A percentile compares a stretch with the other conserved stretches of the same genome.
phyloP scores from a whole-genome alignment of 1,140 invertebrate species.

The Myzus persicae region DNA sequence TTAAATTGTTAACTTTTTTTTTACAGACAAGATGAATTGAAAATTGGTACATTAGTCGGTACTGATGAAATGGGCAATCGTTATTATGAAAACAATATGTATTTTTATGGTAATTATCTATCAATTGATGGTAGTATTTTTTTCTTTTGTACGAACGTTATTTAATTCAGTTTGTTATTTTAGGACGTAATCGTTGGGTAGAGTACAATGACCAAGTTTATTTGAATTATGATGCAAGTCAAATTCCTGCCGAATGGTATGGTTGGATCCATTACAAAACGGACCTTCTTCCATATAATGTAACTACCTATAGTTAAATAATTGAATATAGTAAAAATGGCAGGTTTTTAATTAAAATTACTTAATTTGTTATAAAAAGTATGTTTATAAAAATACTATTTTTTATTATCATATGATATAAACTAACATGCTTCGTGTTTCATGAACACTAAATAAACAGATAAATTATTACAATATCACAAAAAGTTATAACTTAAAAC shows the following conservation, averaged over 20 bases:
- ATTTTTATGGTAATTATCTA: conserved; percentile 78
- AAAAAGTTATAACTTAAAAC: not conserved
- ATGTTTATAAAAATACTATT: too few species aligned
- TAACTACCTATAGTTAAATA: conserved; percentile 57
- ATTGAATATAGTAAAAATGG: not conserved
- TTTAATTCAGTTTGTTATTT: conserved; percentile 60
- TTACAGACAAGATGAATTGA: conserved; percentile 85
- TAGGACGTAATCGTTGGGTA: conserved; percentile 91
- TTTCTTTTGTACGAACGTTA: not conserved
- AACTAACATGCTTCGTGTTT: not conserved
- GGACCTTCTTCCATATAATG: conserved; percentile 74
- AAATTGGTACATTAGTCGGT: conserved; percentile 87
- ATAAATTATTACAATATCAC: not conserved
- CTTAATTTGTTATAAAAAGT: too few species aligned
- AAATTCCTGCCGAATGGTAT: conserved; percentile 91
- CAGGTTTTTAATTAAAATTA: too few species aligned
- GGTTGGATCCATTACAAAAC: conserved; percentile 88
- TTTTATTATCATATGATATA: not conserved
- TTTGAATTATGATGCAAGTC: conserved; percentile 92
- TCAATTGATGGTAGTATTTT: conserved; percentile 10
- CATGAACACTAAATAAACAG: not conserved
- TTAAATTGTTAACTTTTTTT: conserved; percentile 6
- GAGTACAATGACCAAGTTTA: conserved; percentile 79
- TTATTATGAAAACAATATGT: conserved; percentile 91
- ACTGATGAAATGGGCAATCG: conserved; percentile 95